Conservation (phyloP, 2,888 invertebrate genomes). For the Torymus aiolomorphi region DNA sequence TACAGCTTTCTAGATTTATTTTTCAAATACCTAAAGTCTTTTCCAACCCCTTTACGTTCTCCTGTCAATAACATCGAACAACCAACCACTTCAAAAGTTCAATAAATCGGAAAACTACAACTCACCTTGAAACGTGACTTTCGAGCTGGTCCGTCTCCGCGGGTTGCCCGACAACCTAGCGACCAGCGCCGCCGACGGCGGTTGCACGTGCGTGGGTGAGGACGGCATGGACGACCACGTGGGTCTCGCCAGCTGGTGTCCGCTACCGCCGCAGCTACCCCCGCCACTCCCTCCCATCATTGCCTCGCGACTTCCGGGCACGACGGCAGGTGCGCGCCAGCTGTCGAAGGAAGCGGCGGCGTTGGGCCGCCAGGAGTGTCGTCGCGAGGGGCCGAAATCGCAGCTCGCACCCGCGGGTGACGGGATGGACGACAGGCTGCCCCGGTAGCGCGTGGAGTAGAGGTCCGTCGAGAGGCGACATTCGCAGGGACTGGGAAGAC, state of each 20-base stretch:
- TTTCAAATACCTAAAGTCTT: no score
- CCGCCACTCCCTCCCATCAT: no score
- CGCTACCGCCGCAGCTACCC: conserved; percentile 58
- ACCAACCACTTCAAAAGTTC: background rate
- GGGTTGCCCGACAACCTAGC: conserved; percentile 42
- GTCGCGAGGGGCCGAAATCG: conserved; percentile 69
- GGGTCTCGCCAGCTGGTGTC: conserved; percentile 64
- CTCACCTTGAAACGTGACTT: conserved; percentile 75
- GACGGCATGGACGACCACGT: conserved; percentile 77
- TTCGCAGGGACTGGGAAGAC: conserved; percentile 72
- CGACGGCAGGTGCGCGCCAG: conserved; percentile 67
- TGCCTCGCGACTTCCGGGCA: conserved; percentile 59
- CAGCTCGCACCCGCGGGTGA: conserved; percentile 69
- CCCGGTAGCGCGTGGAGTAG: conserved; percentile 72
- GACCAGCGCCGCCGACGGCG: conserved; percentile 63
- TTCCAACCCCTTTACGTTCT: no score
- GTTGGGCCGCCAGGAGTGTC: conserved; percentile 73
- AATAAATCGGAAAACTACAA: background rate
- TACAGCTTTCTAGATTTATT: no score
- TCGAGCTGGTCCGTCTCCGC: conserved; percentile 67
- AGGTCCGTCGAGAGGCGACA: conserved; percentile 72
- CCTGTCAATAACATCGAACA: no score
- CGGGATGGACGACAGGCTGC: conserved; percentile 72
- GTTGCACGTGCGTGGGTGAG: conserved; percentile 75
- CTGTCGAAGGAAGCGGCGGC: conserved; percentile 72